Evolutionary conservation across 2,113 vertebrate species (phyloP).

Genomic region (Petrocephalus zakoni): DNA sequence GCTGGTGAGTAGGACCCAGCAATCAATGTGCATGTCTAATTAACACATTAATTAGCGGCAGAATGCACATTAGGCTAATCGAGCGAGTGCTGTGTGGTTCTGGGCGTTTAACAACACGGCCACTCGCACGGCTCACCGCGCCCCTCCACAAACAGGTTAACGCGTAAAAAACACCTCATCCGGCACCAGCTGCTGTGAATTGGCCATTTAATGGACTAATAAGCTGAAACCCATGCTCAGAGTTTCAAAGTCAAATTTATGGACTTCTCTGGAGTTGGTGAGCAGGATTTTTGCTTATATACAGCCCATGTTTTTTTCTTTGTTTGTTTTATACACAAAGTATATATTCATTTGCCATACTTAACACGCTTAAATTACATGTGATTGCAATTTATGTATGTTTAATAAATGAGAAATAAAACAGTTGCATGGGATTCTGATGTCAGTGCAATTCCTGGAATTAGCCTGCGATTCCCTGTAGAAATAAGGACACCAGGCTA

Average conservation of each 20-base stretch:
- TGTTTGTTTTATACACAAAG: too few relatives aligned
- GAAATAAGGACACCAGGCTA: neutral
- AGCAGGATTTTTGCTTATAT: neutral
- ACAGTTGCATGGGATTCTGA: neutral
- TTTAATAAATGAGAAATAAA: neutral
- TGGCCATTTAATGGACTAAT: conserved; percentile 19
- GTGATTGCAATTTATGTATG: neutral
- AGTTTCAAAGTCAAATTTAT: conserved; percentile 23
- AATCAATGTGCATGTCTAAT: conserved; percentile 28
- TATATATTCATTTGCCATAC: neutral
- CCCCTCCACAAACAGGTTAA: conserved; percentile 13
- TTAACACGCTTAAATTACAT: neutral
- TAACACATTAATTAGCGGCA: conserved; percentile 22
- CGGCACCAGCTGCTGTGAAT: conserved; percentile 15
- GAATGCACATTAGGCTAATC: conserved; percentile 21
- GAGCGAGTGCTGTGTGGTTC: neutral
- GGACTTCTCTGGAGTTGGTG: neutral
- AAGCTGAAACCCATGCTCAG: conserved; percentile 11
- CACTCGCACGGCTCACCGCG: conserved; percentile 15
- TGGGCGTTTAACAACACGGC: conserved; percentile 6
- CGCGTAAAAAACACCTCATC: neutral
- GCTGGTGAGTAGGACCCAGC: conserved; percentile 9
- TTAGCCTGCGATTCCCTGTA: neutral
- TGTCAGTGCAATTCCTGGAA: neutral
- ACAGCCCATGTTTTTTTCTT: neutral